Conservation (phyloP, 2,113 vertebrate species). For the Climacteris rufus region DNA sequence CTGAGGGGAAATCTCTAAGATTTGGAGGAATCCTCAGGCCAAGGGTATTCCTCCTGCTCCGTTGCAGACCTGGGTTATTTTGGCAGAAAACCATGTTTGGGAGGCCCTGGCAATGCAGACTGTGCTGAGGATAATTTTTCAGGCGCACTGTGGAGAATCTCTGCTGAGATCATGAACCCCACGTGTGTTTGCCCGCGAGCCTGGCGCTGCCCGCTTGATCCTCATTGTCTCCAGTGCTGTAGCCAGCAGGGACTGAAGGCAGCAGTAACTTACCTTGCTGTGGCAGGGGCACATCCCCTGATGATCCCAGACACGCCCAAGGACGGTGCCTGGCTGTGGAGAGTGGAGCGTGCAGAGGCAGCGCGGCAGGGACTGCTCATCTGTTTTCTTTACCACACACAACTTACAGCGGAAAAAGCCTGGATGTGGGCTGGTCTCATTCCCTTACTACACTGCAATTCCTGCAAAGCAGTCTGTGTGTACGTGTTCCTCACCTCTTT, state of each 20-base stretch:
- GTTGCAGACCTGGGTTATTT: background rate
- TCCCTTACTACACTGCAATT: background rate
- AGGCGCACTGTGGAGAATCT: rapidly evolving
- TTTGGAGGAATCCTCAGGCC: background rate
- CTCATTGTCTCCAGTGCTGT: background rate
- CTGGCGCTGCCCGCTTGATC: background rate
- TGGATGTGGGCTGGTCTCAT: background rate
- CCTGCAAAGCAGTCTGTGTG: rapidly evolving
- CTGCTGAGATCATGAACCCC: background rate
- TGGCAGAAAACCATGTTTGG: background rate
- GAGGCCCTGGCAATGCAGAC: background rate
- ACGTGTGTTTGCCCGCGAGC: background rate
- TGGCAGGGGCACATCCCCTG: background rate
- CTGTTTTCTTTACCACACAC: background rate
- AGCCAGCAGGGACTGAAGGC: background rate
- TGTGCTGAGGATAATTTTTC: background rate
- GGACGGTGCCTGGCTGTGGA: background rate
- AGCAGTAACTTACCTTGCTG: background rate
- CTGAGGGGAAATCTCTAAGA: background rate
- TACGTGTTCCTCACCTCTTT: background rate
- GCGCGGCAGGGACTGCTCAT: rapidly evolving
- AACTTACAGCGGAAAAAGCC: rapidly evolving
- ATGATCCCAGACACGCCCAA: background rate
- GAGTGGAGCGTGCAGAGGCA: background rate
- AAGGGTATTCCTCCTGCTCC: background rate